A percentile compares a stretch with the other conserved stretches of the same genome.
phyloP scores from a whole-genome alignment of 2,797 vertebrate genomes.

The Pseudomugil gertrudae region DNA sequence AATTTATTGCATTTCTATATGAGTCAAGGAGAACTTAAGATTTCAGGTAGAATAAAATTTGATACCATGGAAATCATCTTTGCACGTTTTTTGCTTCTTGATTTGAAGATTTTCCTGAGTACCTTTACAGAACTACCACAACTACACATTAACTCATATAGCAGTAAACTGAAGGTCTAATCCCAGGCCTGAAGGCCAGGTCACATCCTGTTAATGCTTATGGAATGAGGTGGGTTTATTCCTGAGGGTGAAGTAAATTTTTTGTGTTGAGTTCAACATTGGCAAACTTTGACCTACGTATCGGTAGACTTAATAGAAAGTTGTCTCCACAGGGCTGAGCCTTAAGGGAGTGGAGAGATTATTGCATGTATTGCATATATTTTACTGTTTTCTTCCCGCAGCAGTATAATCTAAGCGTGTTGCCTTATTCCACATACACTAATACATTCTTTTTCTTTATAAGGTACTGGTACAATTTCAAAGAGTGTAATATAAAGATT shows the following conservation, averaged over 20 bases:
- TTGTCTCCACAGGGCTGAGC: slow-evolving; percentile 2
- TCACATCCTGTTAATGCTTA: background rate
- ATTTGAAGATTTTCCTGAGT: background rate
- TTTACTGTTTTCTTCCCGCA: background rate
- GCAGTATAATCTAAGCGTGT: background rate
- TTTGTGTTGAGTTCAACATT: background rate
- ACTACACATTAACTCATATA: background rate
- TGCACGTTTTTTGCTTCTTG: background rate
- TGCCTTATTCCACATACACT: background rate
- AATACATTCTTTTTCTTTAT: background rate
- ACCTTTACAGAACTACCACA: background rate
- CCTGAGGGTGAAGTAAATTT: background rate
- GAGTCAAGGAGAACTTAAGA: background rate
- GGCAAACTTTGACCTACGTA: background rate
- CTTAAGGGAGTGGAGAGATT: background rate
- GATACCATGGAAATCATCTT: background rate
- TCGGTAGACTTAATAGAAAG: background rate
- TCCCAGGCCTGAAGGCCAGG: background rate
- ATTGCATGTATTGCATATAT: background rate
- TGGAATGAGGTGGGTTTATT: background rate
- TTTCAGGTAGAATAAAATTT: slow-evolving; percentile 1
- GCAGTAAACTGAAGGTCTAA: background rate
- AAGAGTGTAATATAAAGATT: slow-evolving; percentile 46
- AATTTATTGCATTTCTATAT: slow-evolving; percentile 21
- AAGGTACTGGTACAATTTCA: slow-evolving; percentile 1